Conservation (phyloP, 2,113 vertebrate genomes). For the Seriola quinqueradiata region DNA sequence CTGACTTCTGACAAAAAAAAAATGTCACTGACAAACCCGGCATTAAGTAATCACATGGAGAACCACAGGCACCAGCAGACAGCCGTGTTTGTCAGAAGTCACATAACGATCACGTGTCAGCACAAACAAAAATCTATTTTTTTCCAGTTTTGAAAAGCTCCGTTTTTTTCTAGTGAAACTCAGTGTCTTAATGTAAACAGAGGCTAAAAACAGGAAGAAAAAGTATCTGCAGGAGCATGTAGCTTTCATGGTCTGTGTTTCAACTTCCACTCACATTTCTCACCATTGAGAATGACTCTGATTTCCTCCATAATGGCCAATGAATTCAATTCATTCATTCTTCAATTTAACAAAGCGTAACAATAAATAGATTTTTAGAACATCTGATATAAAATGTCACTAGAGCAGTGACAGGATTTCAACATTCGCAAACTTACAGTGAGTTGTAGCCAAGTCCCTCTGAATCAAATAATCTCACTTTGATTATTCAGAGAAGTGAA, state of each 20-base stretch:
- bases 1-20: conserved; percentile 14
- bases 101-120: neutral
- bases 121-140: neutral
- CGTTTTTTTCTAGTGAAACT: neutral
- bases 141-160: neutral
- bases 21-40: neutral
- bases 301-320: neutral
- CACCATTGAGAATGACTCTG: neutral
- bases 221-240: neutral
- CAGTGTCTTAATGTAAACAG: too few relatives aligned
- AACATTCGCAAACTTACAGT: too few relatives aligned
- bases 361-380: too few relatives aligned
- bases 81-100: neutral
- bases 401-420: too few relatives aligned
- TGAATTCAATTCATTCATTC: neutral
- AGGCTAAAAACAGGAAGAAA: too few relatives aligned
- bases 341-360: neutral
- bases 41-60: neutral
- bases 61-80: neutral
- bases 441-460: neutral
- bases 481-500: neutral
- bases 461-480: neutral
- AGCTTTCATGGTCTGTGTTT: neutral
- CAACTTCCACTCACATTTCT: neutral
- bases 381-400: too few relatives aligned